These are phyloP conservation scores for Goniozus legneri DNA, from an alignment of 1,140 invertebrate species.

Conservation along the genomic window DNA sequence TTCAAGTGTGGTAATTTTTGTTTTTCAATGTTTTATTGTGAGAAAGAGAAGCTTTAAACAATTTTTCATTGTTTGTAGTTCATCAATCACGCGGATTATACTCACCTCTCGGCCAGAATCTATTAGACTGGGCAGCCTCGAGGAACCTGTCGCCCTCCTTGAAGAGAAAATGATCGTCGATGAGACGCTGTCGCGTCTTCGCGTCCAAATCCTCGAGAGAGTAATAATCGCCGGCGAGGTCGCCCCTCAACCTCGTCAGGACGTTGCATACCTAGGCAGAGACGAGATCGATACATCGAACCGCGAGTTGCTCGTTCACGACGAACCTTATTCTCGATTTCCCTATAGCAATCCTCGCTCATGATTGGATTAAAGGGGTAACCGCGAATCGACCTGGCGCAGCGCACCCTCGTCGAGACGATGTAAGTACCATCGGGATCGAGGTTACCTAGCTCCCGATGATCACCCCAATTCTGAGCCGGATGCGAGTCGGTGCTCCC, in stretches of 20 bases:
- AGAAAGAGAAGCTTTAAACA: neutral
- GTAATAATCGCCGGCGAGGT: slow-evolving; percentile 68
- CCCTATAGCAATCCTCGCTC: slow-evolving; percentile 63
- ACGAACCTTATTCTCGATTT: slow-evolving; percentile 58
- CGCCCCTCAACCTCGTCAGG: slow-evolving; percentile 53
- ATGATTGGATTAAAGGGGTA: slow-evolving; percentile 77
- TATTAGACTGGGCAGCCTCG: slow-evolving; percentile 68
- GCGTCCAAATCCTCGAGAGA: slow-evolving; percentile 67
- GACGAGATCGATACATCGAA: slow-evolving; percentile 5
- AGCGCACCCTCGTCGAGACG: slow-evolving; percentile 71
- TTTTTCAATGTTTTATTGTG: too few relatives aligned
- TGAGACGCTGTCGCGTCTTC: slow-evolving; percentile 66
- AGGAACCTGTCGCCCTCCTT: slow-evolving; percentile 71
- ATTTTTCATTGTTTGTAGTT: too few relatives aligned
- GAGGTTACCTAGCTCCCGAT: slow-evolving; percentile 64
- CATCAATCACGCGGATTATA: too few relatives aligned
- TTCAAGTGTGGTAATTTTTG: too few relatives aligned
- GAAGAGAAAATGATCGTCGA: slow-evolving; percentile 77
- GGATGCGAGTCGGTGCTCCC: slow-evolving; percentile 64
- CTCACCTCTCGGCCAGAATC: slow-evolving; percentile 72
- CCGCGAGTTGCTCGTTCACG: neutral
- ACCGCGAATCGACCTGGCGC: slow-evolving; percentile 65
- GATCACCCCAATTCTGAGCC: slow-evolving; percentile 66
- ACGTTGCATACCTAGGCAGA: slow-evolving; percentile 37
- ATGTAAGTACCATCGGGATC: slow-evolving; percentile 70